Percentiles rank a stretch among this genome's conserved stretches.
phyloP scores from a whole-genome alignment of 2,888 invertebrate genomes.

The Dioctria rufipes region DNA sequence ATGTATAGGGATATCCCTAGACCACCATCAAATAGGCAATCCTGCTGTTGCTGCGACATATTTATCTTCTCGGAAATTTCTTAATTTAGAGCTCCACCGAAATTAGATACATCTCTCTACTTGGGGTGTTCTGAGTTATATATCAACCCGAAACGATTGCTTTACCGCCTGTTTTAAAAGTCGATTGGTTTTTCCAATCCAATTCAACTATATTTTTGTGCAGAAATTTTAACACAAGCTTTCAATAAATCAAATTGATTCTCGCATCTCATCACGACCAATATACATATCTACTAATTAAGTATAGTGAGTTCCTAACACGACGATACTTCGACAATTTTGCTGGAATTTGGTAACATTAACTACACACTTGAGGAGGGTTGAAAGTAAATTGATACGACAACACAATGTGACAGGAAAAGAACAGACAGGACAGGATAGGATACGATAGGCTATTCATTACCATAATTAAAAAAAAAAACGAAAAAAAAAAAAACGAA shows the following conservation, averaged over 20 bases:
- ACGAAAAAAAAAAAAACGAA: background rate
- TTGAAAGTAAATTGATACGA: conserved; percentile 37
- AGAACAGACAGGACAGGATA: background rate
- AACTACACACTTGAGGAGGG: background rate
- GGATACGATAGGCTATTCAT: conserved; percentile 44
- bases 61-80: conserved; percentile 29
- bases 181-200: background rate
- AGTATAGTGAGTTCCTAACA: background rate
- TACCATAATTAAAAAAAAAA: conserved; percentile 38
- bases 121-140: background rate
- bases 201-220: conserved; percentile 18
- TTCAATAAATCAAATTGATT: conserved; percentile 28
- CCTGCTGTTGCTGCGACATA: background rate
- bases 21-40: too few species aligned
- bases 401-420: conserved; percentile 8
- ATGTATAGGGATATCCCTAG: too few species aligned
- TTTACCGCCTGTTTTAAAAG: too few species aligned
- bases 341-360: conserved; percentile 14
- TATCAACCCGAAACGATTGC: background rate
- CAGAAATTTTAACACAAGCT: conserved; percentile 25
- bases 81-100: conserved; percentile 46
- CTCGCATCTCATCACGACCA: too few species aligned
- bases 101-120: conserved; percentile 13
- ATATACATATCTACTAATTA: too few species aligned
- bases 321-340: background rate